These are phyloP conservation scores for human DNA, from an alignment of 2,113 vertebrate species.

Conservation along the genomic window DNA sequence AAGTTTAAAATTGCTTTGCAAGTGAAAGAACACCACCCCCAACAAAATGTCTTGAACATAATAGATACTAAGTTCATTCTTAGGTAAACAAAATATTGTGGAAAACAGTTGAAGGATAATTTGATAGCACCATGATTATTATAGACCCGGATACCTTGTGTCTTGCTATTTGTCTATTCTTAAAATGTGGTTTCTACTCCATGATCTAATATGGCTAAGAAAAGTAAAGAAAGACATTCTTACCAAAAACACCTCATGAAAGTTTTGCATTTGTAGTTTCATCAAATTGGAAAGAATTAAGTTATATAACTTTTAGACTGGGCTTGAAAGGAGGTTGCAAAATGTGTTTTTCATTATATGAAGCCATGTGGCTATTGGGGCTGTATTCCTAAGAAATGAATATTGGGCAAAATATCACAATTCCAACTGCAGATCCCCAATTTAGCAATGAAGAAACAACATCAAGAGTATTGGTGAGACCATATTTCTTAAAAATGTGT, in stretches of 20 bases:
- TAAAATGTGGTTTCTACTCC: background rate
- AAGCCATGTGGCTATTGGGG: background rate
- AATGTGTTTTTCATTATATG: background rate
- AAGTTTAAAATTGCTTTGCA: background rate
- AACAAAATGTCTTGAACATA: background rate
- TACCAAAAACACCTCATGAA: background rate
- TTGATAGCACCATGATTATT: background rate
- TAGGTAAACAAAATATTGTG: background rate
- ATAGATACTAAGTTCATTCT: background rate
- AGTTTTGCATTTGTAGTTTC: background rate
- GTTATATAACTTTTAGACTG: background rate
- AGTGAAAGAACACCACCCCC: background rate
- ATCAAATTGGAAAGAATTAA: background rate
- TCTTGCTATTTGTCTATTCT: background rate
- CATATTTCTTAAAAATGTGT: background rate
- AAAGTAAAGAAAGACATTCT: background rate
- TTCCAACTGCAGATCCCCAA: background rate
- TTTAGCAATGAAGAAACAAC: background rate
- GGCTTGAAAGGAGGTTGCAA: background rate
- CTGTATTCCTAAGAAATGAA: background rate
- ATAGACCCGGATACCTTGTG: background rate
- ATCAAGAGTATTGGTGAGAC: background rate
- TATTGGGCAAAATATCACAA: background rate
- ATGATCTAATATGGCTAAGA: background rate
- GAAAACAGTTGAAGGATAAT: background rate